Percentiles rank a stretch among this genome's conserved stretches.
Evolutionary conservation across 92 coral and sea anemone genomes (phyloP).

Genomic region (Nematostella vectensis): DNA sequence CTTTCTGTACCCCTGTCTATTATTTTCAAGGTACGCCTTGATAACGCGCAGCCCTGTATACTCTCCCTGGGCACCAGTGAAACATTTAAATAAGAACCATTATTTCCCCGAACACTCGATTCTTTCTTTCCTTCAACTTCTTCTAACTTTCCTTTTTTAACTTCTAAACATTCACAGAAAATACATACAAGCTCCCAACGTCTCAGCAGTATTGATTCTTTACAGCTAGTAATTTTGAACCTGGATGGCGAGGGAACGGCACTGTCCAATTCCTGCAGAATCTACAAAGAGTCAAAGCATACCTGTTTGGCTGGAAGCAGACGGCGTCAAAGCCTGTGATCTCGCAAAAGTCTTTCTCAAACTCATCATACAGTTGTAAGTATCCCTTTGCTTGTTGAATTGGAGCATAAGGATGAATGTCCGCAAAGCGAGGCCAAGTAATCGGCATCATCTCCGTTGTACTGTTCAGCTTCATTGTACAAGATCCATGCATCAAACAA

Average conservation of each 20-base stretch:
- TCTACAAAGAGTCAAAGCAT: no score
- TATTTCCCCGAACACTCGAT: no score
- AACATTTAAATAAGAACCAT: no score
- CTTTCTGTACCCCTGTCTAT: constrained; percentile 74
- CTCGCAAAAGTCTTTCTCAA: constrained; percentile 90
- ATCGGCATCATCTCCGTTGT: constrained; percentile 98
- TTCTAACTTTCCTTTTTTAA: no score
- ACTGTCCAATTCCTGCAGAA: no score
- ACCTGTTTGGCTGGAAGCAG: constrained; percentile 97
- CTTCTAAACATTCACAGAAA: no score
- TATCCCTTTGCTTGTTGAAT: constrained; percentile 88
- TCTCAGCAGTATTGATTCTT: no score
- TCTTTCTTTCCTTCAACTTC: no score
- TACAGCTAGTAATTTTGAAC: no score
- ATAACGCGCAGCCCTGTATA: constrained; percentile 84
- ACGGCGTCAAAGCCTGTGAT: constrained; percentile 97
- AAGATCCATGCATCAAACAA: constrained; percentile 66
- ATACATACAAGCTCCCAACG: no score
- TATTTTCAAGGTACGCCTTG: constrained; percentile 83
- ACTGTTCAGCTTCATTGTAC: constrained; percentile 94
- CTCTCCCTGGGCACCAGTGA: constrained; percentile 99
- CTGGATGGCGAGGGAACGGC: no score
- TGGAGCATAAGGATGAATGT: constrained; percentile 94
- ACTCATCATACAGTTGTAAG: constrained; percentile 62
- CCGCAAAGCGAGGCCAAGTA: constrained; percentile 96